Percentiles rank a stretch among this genome's conserved stretches.
These are phyloP conservation scores for Chloroceryle inda DNA, from an alignment of 2,797 vertebrate species.

Conservation along the genomic window DNA sequence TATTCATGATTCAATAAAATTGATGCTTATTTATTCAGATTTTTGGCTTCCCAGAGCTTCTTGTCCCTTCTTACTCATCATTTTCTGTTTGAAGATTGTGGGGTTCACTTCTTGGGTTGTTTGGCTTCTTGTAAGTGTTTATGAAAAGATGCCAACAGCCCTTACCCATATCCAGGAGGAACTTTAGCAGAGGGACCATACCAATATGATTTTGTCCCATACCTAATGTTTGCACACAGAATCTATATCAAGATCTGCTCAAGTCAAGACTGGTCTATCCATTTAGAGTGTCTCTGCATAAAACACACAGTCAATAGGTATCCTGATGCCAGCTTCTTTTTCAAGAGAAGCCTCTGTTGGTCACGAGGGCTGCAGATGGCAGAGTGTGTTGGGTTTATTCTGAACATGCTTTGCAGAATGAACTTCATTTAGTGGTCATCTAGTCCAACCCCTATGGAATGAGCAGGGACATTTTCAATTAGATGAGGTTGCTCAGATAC, in stretches of 20 bases:
- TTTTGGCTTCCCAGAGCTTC: slow-evolving; percentile 50
- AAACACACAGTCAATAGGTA: accelerated
- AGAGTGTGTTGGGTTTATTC: no score
- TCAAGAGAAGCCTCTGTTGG: not conserved
- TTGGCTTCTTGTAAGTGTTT: not conserved
- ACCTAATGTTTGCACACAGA: not conserved
- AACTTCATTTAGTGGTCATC: not conserved
- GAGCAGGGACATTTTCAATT: not conserved
- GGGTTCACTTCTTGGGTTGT: not conserved
- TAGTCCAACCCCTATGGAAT: not conserved
- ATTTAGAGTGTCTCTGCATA: no score
- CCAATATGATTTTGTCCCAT: accelerated
- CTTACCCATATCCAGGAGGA: not conserved
- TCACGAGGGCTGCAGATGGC: not conserved
- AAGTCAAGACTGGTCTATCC: not conserved
- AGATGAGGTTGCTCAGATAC: not conserved
- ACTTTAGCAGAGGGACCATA: not conserved
- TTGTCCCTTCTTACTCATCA: not conserved
- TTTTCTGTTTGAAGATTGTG: not conserved
- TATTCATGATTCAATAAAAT: slow-evolving; percentile 99
- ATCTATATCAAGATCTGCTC: not conserved
- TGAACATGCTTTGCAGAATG: not conserved
- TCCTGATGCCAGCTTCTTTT: not conserved
- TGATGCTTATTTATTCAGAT: slow-evolving; percentile 95
- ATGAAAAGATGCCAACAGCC: not conserved